These are phyloP conservation scores for Delichon dasypus DNA, from an alignment of 2,797 vertebrate genomes.

Conservation along the genomic window DNA sequence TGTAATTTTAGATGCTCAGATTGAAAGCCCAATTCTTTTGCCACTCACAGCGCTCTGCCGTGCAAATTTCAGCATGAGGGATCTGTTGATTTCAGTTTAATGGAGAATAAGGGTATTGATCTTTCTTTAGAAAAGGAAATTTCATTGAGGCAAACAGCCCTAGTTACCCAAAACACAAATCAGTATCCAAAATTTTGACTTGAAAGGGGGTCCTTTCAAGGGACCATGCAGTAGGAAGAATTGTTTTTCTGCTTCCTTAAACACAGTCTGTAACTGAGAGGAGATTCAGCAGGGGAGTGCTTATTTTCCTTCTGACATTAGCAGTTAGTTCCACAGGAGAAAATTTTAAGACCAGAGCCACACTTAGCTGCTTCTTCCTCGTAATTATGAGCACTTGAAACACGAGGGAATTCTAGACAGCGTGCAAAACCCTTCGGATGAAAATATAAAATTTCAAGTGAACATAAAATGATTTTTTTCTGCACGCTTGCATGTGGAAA, in stretches of 20 bases:
- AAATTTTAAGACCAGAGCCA: not conserved
- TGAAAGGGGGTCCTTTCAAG: not conserved
- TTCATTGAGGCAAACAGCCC: not conserved
- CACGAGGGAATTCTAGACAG: not conserved
- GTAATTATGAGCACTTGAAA: not conserved
- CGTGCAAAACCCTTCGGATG: not conserved
- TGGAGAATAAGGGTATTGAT: not conserved
- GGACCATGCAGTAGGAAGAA: not conserved
- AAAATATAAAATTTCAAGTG: not conserved
- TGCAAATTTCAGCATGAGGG: not conserved
- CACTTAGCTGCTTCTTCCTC: not conserved
- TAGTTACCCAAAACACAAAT: not conserved
- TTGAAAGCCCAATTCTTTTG: not conserved
- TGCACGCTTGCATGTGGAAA: rapidly evolving
- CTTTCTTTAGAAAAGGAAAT: not conserved
- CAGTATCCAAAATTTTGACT: not conserved
- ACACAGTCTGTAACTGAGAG: not conserved
- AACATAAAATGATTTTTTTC: not conserved
- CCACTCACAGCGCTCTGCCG: not conserved
- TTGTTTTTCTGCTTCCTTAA: not conserved
- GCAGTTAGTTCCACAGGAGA: not conserved
- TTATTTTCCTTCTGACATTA: not conserved
- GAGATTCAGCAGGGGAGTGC: not conserved
- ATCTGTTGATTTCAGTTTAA: not conserved
- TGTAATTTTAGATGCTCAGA: slow-evolving; percentile 10